Evolutionary conservation across 2,888 invertebrate species (phyloP), one percentile per base, ranked within the genome.

Genomic region (Synergus japonicus): DNA sequence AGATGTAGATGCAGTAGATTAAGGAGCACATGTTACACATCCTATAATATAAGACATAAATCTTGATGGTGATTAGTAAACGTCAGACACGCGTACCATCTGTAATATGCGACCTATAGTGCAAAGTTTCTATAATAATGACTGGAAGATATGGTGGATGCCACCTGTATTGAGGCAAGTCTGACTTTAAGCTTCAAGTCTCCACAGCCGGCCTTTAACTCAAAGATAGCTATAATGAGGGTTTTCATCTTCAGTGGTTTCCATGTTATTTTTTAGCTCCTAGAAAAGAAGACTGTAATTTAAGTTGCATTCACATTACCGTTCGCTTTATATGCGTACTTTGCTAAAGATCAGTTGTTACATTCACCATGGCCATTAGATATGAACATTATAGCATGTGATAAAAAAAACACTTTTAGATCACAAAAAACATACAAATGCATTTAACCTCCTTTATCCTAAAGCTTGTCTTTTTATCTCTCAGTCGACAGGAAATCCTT

Each of bases 201-300:
- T 60, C 22, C 60, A 22, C 22, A 60, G 60, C 60, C 60, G 60
- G 60, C 60, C 60, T 60, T 60, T 60, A 22, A 22, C 60, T 22
- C 9, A 60, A 60, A 22, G 12, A 22, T 60, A 10, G 22, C 22
- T 60, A 37, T 37, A 60, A 60, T 60, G 60, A 60, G 60, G 60
- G 22, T 60, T n/a, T 60, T 60, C 60, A 22, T 18, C 60, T 60
- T 60, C 22, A 29, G 12, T 12, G 12, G 0, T 5, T 22, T 60
- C 22, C 3, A 12, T 60, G n/a, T n/a, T 54, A n/a, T 60, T 60
- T 60, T 22, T 12, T 60, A 22, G 12, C 12, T n/a, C 8, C 0
- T 9, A 9, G 12, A 22, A 60, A 22, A 60, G 4, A 22, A 60
- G 22, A 60, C 58, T 60, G 9, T 60, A 22, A 60, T 60, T 60